Evolutionary conservation across 2,888 invertebrate genomes (phyloP).

Genomic region (Cactoblastis cactorum): DNA sequence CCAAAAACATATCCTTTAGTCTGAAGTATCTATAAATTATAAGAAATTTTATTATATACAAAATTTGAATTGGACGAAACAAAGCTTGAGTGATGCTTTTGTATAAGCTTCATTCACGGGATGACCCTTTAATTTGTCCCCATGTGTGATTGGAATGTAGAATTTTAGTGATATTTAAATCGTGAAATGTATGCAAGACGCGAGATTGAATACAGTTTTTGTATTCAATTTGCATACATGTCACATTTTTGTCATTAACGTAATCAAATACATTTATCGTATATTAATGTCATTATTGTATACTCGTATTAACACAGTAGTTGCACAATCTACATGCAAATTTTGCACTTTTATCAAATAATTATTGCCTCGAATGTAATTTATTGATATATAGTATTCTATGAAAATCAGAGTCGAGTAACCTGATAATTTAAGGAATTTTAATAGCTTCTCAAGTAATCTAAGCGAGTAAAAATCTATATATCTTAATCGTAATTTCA

Average conservation of each 20-base stretch:
- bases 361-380: slow-evolving; percentile 6
- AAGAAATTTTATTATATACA: slow-evolving; percentile 32
- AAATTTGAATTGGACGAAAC: slow-evolving; percentile 7
- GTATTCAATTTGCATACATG: slow-evolving; percentile 58
- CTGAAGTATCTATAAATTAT: slow-evolving; percentile 49
- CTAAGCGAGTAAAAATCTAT: slow-evolving; percentile 16
- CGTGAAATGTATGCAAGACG: slow-evolving; percentile 59
- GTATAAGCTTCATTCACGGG: neutral
- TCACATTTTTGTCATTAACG: slow-evolving; percentile 41
- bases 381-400: slow-evolving; percentile 9
- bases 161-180: slow-evolving; percentile 27
- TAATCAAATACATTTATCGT: slow-evolving; percentile 16
- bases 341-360: slow-evolving; percentile 19
- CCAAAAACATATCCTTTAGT: slow-evolving; percentile 73
- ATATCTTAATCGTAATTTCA: slow-evolving; percentile 12
- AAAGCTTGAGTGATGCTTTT: slow-evolving; percentile 6
- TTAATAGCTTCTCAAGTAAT: slow-evolving; percentile 15
- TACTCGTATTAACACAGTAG: slow-evolving; percentile 13
- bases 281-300: slow-evolving; percentile 16
- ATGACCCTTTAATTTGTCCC: slow-evolving; percentile 10
- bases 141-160: slow-evolving; percentile 4
- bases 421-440: slow-evolving; percentile 58
- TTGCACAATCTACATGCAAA: slow-evolving; percentile 17
- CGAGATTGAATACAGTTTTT: slow-evolving; percentile 57
- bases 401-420: slow-evolving; percentile 54